A percentile compares a stretch with the other conserved stretches of the same genome.
These are phyloP conservation scores for Papilio polytes DNA, from an alignment of 1,140 invertebrate species.

Conservation along the genomic window DNA sequence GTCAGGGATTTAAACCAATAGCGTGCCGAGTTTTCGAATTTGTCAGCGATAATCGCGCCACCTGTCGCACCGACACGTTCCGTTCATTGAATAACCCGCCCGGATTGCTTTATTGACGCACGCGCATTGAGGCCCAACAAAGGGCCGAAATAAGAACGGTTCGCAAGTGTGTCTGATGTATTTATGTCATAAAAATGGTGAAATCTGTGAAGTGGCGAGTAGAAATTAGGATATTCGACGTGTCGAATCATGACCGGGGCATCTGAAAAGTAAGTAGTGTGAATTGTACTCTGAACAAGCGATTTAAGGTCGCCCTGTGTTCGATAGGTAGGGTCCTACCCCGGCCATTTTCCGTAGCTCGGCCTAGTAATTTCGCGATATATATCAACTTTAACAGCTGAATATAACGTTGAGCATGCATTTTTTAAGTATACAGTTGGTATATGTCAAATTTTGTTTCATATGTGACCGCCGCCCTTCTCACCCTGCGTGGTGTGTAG, in stretches of 20 bases:
- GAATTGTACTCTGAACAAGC: slow-evolving; percentile 62
- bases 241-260: slow-evolving; percentile 90
- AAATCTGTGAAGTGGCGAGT: slow-evolving; percentile 87
- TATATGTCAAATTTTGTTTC: slow-evolving; percentile 46
- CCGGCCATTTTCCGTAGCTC: slow-evolving; percentile 79
- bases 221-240: slow-evolving; percentile 88
- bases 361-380: slow-evolving; percentile 60
- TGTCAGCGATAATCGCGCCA: slow-evolving; percentile 71
- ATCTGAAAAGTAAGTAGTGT: slow-evolving; percentile 88
- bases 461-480: slow-evolving; percentile 75
- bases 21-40: slow-evolving; percentile 46
- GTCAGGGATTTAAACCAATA: slow-evolving; percentile 57
- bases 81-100: slow-evolving; percentile 80
- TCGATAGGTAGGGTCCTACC: slow-evolving; percentile 76
- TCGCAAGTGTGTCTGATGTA: slow-evolving; percentile 85
- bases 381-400: slow-evolving; percentile 41
- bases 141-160: slow-evolving; percentile 80
- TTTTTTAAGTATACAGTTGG: slow-evolving; percentile 45
- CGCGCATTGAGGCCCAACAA: slow-evolving; percentile 81
- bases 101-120: slow-evolving; percentile 79
- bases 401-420: slow-evolving; percentile 37
- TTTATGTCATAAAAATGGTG: slow-evolving; percentile 88
- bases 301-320: slow-evolving; percentile 66
- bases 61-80: slow-evolving; percentile 70
- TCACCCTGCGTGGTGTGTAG: slow-evolving; percentile 69